Evolutionary conservation across 2,888 invertebrate species (phyloP).

Genomic region (Galerucella pusilla): DNA sequence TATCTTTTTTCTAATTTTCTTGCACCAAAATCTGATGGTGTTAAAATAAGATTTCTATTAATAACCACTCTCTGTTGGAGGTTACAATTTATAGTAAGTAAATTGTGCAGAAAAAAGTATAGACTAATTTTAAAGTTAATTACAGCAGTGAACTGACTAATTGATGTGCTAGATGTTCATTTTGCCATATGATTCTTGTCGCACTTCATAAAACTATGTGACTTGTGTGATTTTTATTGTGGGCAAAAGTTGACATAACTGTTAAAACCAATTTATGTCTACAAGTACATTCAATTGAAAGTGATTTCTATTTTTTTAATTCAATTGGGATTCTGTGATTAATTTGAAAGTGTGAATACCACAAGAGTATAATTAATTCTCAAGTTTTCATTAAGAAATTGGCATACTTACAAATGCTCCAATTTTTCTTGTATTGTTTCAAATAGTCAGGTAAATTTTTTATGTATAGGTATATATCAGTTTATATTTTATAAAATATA

Average conservation of each 20-base stretch:
- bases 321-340: neutral
- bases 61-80: slow-evolving; percentile 14
- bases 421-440: neutral
- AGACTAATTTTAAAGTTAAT: slow-evolving; percentile 32
- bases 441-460: neutral
- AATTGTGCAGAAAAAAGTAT: slow-evolving; percentile 4
- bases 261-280: neutral
- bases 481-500: too few relatives aligned
- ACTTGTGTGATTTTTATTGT: neutral
- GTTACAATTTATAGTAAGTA: neutral
- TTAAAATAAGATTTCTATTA: slow-evolving; percentile 11
- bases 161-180: slow-evolving; percentile 42
- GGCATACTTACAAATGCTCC: neutral
- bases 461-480: too few relatives aligned
- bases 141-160: slow-evolving; percentile 22
- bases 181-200: slow-evolving; percentile 35
- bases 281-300: slow-evolving; percentile 8
- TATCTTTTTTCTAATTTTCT: slow-evolving; percentile 3
- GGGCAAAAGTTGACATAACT: neutral
- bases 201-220: slow-evolving; percentile 13
- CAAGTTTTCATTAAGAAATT: slow-evolving; percentile 1
- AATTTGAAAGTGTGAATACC: neutral
- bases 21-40: neutral
- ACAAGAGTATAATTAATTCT: neutral
- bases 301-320: neutral